Base-by-base conservation (phyloP, 2,888 invertebrate species). In the Ferdinandea cuprea region DNA sequence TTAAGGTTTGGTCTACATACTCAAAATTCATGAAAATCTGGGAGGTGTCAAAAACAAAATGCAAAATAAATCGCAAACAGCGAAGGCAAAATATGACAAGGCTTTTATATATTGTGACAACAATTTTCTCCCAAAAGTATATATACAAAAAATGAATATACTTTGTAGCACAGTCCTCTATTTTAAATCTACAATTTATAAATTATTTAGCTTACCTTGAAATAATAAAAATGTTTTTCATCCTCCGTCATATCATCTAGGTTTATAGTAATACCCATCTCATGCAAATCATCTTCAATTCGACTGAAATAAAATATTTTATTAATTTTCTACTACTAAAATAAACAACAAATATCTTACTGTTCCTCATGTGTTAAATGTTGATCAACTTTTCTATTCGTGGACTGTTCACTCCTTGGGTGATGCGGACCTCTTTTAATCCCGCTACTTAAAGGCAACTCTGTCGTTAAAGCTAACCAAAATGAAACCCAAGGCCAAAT, bases 161-260 rank as follows among this genome's bases (percentile, higher is more conserved):
- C n/a, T n/a, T n/a, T n/a, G n/a, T n/a, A n/a, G 25, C 25, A 25
- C 25, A 3, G 25, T 8, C 2, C 7, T 7, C 3, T 13, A 9
- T 37, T 32, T 2, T 19, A 5, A 19, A 0, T 13, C 25, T 4
- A 17, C 17, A 19, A 17, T n/a, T 6, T 19, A 11, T 2, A 17
- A 35, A 21, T 21, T 8, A 40, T 30, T 11, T 17, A 2, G 71
- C 72, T 32, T 69, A 89, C 89, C 88, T 91, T 91, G 73, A 91
- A 91, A 86, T 90, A 91, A 68, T 90, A 90, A 79, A 91, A 91
- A 83, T 90, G 90, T 76, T 91, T 91, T 77, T 98, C 97, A 87
- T 97, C 96, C 1, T 96, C 95, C 0, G 95, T 93, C 95, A 98
- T 95, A 85, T 94, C 94, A 0, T 94, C 93, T n/a, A 93, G 91